Evolutionary conservation across 2,113 vertebrate species (phyloP).

Genomic region (Seriola rivoliana): DNA sequence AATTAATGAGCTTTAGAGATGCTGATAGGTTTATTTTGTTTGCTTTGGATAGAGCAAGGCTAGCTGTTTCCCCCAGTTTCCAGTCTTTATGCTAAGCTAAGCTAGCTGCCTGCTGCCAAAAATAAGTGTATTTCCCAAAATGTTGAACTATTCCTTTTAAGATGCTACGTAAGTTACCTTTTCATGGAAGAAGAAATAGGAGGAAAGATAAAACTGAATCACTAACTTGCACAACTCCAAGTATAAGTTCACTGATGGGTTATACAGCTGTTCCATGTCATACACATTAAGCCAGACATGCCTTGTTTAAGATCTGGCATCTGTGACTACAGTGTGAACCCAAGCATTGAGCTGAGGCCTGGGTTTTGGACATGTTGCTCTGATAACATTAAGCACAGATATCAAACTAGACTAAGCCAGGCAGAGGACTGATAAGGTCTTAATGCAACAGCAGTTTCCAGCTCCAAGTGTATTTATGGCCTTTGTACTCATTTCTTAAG

Average conservation of each 20-base stretch:
- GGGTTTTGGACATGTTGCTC: slow-evolving; percentile 15
- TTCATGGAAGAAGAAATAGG: background rate
- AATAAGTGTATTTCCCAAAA: background rate
- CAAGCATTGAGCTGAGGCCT: background rate
- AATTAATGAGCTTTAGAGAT: background rate
- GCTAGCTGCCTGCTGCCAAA: background rate
- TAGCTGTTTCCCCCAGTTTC: background rate
- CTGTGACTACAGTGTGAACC: slow-evolving; percentile 25
- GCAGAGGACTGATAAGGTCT: slow-evolving; percentile 30
- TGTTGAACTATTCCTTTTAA: background rate
- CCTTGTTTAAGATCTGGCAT: slow-evolving; percentile 26
- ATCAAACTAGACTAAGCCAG: slow-evolving; percentile 20
- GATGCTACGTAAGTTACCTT: background rate
- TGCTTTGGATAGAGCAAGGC: background rate
- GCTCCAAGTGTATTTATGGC: slow-evolving; percentile 20
- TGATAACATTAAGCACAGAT: slow-evolving; percentile 40
- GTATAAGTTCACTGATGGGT: slow-evolving; percentile 7
- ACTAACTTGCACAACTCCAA: background rate
- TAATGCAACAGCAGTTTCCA: slow-evolving; percentile 10
- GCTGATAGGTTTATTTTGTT: background rate
- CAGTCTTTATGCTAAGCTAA: background rate
- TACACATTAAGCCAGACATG: background rate
- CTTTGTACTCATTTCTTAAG: slow-evolving; percentile 36
- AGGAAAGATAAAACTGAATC: background rate
- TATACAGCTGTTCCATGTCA: slow-evolving; percentile 3